Evolutionary conservation across 2,113 vertebrate genomes (phyloP).

Genomic region (Pagrus major): DNA sequence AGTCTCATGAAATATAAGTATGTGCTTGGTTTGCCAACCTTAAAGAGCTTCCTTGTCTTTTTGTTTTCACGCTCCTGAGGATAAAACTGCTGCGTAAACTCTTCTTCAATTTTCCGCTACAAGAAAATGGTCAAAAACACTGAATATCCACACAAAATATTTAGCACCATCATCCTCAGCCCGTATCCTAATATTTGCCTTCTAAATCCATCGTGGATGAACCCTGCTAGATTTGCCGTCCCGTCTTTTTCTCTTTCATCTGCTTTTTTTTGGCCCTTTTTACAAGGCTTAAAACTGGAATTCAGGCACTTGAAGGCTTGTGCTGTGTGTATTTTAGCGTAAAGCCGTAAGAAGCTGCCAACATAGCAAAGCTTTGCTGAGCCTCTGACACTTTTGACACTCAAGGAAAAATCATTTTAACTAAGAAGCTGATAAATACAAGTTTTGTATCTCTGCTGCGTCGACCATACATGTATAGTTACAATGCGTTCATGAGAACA

Average conservation of each 20-base stretch:
- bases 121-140: background rate
- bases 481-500: background rate
- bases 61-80: background rate
- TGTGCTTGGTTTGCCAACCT: background rate
- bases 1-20: background rate
- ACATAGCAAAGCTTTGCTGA: constrained; percentile 56
- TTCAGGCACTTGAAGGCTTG: constrained; percentile 38
- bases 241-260: background rate
- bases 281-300: constrained; percentile 44
- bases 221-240: background rate
- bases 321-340: constrained; percentile 49
- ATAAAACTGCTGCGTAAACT: background rate
- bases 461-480: background rate
- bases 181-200: background rate
- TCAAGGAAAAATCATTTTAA: constrained; percentile 47
- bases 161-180: background rate
- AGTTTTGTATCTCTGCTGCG: constrained; percentile 23
- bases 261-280: constrained; percentile 1
- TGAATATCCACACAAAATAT: background rate
- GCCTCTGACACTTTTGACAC: constrained; percentile 59
- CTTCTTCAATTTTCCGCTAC: background rate
- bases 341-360: constrained; percentile 63
- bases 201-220: constrained; percentile 4
- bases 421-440: constrained; percentile 54
- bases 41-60: background rate